phyloP scores from a whole-genome alignment of 2,888 invertebrate genomes.

The Xylophagus ater region DNA sequence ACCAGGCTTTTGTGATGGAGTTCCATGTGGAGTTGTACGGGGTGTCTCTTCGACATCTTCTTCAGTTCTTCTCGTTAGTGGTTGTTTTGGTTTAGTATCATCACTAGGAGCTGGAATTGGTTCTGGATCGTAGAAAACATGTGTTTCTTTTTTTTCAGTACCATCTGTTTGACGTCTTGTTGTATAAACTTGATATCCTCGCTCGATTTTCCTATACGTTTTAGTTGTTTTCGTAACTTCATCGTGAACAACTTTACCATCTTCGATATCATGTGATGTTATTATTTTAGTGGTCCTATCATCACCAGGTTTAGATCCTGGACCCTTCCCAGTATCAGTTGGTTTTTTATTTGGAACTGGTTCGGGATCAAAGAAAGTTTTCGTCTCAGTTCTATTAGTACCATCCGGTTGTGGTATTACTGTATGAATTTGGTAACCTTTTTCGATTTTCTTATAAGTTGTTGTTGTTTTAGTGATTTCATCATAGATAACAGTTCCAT shows the following conservation, averaged over 20 bases:
- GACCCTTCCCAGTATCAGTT: too few species aligned
- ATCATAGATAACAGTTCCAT: slow-evolving; percentile 34
- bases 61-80: too few species aligned
- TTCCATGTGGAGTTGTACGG: too few species aligned
- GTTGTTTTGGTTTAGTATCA: too few species aligned
- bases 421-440: slow-evolving; percentile 33
- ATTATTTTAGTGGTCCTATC: slow-evolving; percentile 10
- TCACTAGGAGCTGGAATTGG: too few species aligned
- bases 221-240: too few species aligned
- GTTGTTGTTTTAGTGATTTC: slow-evolving; percentile 30
- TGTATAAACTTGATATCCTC: slow-evolving; percentile 27
- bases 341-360: slow-evolving; percentile 28
- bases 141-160: slow-evolving; percentile 29
- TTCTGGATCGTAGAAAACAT: slow-evolving; percentile 35
- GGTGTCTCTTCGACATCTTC: too few species aligned
- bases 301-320: too few species aligned
- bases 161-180: slow-evolving; percentile 35
- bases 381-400: slow-evolving; percentile 31
- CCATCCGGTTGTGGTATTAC: slow-evolving; percentile 33
- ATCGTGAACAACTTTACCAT: too few species aligned
- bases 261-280: too few species aligned
- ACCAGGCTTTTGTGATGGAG: too few species aligned
- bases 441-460: slow-evolving; percentile 31
- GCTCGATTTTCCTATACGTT: slow-evolving; percentile 25
- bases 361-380: slow-evolving; percentile 37